Percentiles rank a stretch among this genome's conserved stretches.
Conservation (phyloP, 64 coral and sea anemone species). For the Montipora capricornis region DNA sequence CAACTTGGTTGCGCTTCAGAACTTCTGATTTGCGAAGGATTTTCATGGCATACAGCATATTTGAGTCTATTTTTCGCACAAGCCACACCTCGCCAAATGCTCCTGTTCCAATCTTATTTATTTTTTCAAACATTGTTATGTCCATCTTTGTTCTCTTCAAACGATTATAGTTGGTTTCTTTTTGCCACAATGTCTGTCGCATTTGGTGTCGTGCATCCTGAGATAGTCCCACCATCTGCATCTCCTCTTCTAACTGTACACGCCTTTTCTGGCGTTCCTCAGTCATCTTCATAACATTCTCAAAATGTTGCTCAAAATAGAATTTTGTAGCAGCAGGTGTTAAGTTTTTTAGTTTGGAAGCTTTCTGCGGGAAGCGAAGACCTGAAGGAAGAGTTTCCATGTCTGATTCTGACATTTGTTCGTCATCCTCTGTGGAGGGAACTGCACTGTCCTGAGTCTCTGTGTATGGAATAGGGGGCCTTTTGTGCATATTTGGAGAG, state of each 20-base stretch:
- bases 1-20: conserved; percentile 85
- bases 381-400: conserved; percentile 54
- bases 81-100: conserved; percentile 99
- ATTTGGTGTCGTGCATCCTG: conserved; percentile 91
- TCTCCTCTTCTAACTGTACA: conserved; percentile 90
- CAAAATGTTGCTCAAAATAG: conserved; percentile 93
- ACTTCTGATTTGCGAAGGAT: conserved; percentile 96
- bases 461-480: conserved; percentile 47
- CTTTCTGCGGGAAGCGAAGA: conserved; percentile 26
- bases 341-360: conserved; percentile 75
- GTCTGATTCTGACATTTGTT: conserved; percentile 69
- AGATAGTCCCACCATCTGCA: conserved; percentile 94
- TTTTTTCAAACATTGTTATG: conserved; percentile 95
- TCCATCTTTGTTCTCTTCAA: conserved; percentile 93
- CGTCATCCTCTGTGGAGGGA: conserved; percentile 53
- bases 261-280: conserved; percentile 68
- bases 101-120: conserved; percentile 92
- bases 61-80: conserved; percentile 87
- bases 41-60: conserved; percentile 91
- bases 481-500: conserved; percentile 41
- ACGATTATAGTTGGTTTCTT: conserved; percentile 94
- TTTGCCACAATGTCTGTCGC: conserved; percentile 84
- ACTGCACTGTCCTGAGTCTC: conserved; percentile 57
- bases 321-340: conserved; percentile 89
- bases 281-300: conserved; percentile 86